phyloP scores from a whole-genome alignment of 2,113 vertebrate species.

The Chitala chitala region DNA sequence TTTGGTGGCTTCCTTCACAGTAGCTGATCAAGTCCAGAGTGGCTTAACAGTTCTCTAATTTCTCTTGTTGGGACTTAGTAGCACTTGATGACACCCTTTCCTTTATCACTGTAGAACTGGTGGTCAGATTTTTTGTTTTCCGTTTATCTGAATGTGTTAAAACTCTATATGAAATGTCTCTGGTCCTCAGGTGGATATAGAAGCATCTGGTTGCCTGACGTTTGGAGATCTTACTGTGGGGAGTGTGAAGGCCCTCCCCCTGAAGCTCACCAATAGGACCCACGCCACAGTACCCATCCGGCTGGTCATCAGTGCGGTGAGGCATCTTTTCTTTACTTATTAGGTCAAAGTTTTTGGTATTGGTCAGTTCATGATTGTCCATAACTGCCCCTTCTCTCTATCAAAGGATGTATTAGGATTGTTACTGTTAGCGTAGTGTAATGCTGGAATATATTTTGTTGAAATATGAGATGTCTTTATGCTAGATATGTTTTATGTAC shows the following conservation, averaged over 20 bases:
- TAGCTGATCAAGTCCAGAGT: too few species aligned
- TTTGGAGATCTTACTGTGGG: slow-evolving; percentile 84
- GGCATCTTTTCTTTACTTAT: too few species aligned
- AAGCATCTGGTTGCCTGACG: slow-evolving; percentile 68
- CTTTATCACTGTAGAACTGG: background rate
- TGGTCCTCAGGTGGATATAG: slow-evolving; percentile 68
- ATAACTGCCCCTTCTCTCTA: background rate
- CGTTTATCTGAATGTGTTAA: background rate
- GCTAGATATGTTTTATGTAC: too few species aligned
- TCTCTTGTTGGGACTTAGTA: too few species aligned
- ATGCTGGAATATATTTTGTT: too few species aligned
- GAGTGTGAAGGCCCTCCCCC: slow-evolving; percentile 75
- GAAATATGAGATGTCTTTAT: too few species aligned
- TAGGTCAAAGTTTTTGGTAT: too few species aligned
- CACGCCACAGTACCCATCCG: slow-evolving; percentile 81
- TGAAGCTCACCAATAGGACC: slow-evolving; percentile 81
- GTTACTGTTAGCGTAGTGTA: too few species aligned
- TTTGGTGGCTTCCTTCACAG: too few species aligned
- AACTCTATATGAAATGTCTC: background rate
- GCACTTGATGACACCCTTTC: background rate
- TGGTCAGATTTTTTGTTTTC: background rate
- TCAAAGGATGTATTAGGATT: background rate
- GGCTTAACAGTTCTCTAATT: too few species aligned
- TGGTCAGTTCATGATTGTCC: too few species aligned
- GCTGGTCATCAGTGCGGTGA: slow-evolving; percentile 87